Evolutionary conservation across 2,113 vertebrate genomes (phyloP), one percentile per base, ranked within the genome.

Genomic region (Rissa tridactyla): DNA sequence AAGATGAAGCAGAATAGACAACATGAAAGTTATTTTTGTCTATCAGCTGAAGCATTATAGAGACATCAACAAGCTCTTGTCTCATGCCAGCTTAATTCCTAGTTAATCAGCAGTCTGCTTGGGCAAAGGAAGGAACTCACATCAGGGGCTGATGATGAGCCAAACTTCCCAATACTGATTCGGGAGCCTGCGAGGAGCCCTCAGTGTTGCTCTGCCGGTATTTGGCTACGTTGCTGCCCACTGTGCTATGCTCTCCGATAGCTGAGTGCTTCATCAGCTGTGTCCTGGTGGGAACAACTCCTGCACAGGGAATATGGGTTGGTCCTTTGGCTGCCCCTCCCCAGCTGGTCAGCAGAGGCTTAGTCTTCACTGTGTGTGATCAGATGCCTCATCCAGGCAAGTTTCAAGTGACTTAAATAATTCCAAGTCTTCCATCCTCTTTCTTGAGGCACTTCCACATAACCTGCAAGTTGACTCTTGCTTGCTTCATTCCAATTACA

Each of bases 31-130:
- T 97, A 95, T 94, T 97, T 97, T 97, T 97, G 77, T 96, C 80
- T 93, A 91, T 96, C 94, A 96, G 96, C 95, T 89, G 96, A 92
- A 90, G 95, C 93, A 89, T 97, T 97, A 96, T 96, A 96, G 97
- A 97, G 96, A 96, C 96, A 97, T 97, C 94, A 96, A 88, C 77
- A 55, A 91, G 92, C 87, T 94, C 94, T 96, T 94, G 94, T 96
- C 96, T 97, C 94, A 89, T 95, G 96, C 94, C 96, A 97, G 96
- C 94, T 97, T 96, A 96, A 97, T 97, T 97, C 94, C 95, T 90
- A 92, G 96, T 92, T 97, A 95, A 95, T 97, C 96, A 96, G 93
- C 96, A 97, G 93, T 81, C 93, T 97, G 95, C 94, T 95, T 95
- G 96, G 96, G 96, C 94, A 96, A 86, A 82, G 92, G 94, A 95